phyloP scores from a whole-genome alignment of 1,140 invertebrate species.

The Hestina assimilis region DNA sequence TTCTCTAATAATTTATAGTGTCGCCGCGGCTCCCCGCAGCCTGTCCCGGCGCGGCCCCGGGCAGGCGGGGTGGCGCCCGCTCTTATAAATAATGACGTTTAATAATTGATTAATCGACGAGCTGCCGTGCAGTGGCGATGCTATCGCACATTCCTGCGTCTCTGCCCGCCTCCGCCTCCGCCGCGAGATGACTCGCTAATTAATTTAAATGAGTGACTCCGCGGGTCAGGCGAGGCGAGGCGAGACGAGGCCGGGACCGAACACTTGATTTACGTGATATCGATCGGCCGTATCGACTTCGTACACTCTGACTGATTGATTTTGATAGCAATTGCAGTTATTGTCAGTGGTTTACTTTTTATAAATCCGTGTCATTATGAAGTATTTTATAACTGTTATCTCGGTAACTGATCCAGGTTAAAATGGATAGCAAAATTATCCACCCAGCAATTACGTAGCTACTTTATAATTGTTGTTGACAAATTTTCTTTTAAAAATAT shows the following conservation, averaged over 20 bases:
- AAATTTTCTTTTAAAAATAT: too few species aligned
- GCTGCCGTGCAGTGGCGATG: slow-evolving; percentile 36
- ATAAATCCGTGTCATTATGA: too few species aligned
- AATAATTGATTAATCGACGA: slow-evolving; percentile 64
- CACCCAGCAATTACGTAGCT: too few species aligned
- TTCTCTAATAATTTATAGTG: slow-evolving; percentile 14
- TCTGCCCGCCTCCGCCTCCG: background rate
- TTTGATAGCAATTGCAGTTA: background rate
- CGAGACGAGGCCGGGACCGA: slow-evolving; percentile 4
- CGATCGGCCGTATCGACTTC: slow-evolving; percentile 16
- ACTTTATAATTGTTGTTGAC: too few species aligned
- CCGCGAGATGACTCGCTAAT: slow-evolving; percentile 45
- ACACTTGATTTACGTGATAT: slow-evolving; percentile 46
- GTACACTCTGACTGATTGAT: background rate
- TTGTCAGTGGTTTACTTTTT: too few species aligned
- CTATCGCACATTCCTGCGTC: slow-evolving; percentile 44
- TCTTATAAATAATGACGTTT: slow-evolving; percentile 62
- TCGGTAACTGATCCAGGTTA: too few species aligned
- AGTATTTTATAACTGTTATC: too few species aligned
- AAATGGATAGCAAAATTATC: too few species aligned
- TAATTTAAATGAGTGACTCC: slow-evolving; percentile 56
- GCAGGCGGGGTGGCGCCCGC: slow-evolving; percentile 20
- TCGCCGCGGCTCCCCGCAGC: slow-evolving; percentile 1
- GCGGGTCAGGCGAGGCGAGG: slow-evolving; percentile 3
- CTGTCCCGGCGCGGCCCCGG: slow-evolving; percentile 18